Percentiles rank a stretch among this genome's conserved stretches.
Evolutionary conservation across 2,888 invertebrate species (phyloP).

Genomic region (Carterocephalus palaemon): DNA sequence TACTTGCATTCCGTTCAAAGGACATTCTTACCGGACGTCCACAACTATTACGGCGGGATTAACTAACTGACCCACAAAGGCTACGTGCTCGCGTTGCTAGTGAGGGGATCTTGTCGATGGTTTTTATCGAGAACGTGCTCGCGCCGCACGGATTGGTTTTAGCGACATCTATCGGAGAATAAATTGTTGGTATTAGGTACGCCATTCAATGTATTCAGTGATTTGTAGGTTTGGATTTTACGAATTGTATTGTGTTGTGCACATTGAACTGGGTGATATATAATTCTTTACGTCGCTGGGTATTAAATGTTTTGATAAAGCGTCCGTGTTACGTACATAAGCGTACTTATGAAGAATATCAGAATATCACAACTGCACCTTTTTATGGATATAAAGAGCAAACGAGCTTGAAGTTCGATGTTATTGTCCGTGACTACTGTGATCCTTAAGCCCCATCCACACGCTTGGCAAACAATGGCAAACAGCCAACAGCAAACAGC

Average conservation of each 20-base stretch:
- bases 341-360: too few species aligned
- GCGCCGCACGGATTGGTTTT: constrained; percentile 12
- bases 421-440: too few species aligned
- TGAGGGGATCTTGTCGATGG: constrained; percentile 37
- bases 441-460: too few species aligned
- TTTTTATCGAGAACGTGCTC: constrained; percentile 28
- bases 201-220: background rate
- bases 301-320: too few species aligned
- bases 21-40: constrained; percentile 18
- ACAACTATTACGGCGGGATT: constrained; percentile 32
- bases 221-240: background rate
- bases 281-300: too few species aligned
- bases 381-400: too few species aligned
- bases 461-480: too few species aligned
- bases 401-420: too few species aligned
- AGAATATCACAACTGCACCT: too few species aligned
- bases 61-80: constrained; percentile 42
- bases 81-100: constrained; percentile 39
- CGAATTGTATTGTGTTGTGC: background rate
- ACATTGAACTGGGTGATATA: too few species aligned
- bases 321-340: too few species aligned
- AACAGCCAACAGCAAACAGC: too few species aligned
- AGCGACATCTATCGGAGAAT: constrained; percentile 16
- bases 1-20: constrained; percentile 21
- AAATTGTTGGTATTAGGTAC: background rate